Percentiles rank a stretch among this genome's conserved stretches.
Evolutionary conservation across 2,113 vertebrate genomes (phyloP).

Genomic region (Zapornia atra): DNA sequence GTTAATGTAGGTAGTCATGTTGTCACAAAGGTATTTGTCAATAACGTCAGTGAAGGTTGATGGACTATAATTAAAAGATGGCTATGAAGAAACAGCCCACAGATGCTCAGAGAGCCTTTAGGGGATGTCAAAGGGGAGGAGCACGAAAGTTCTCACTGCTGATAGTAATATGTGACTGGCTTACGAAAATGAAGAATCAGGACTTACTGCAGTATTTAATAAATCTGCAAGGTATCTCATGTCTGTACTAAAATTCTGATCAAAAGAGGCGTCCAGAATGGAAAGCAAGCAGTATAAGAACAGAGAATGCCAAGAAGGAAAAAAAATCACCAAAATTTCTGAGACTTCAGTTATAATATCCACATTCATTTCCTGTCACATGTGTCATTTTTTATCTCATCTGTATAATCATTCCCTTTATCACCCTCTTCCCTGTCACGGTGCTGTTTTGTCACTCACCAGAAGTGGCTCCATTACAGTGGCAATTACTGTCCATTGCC

Average conservation of each 20-base stretch:
- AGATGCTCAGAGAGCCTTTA: not conserved
- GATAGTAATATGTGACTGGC: not conserved
- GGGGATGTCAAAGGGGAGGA: not conserved
- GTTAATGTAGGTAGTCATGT: not conserved
- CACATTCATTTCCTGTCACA: not conserved
- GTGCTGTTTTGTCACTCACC: not conserved
- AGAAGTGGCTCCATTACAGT: not conserved
- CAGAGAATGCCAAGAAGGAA: not conserved
- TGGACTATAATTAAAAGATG: not conserved
- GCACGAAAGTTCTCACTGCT: not conserved
- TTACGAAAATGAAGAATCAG: not conserved
- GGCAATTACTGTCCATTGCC: not conserved
- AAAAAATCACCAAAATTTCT: not conserved
- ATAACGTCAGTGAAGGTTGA: not conserved
- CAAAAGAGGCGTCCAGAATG: not conserved
- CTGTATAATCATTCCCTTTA: not conserved
- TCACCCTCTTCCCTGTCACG: not conserved
- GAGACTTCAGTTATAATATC: not conserved
- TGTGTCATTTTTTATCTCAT: not conserved
- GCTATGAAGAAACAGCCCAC: not conserved
- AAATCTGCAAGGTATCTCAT: not conserved
- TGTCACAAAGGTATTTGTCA: constrained; percentile 41
- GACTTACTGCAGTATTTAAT: not conserved
- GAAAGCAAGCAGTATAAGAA: not conserved
- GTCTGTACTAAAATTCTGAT: not conserved